Conservation (phyloP, 2,888 invertebrate species). For the Drepana falcataria region DNA sequence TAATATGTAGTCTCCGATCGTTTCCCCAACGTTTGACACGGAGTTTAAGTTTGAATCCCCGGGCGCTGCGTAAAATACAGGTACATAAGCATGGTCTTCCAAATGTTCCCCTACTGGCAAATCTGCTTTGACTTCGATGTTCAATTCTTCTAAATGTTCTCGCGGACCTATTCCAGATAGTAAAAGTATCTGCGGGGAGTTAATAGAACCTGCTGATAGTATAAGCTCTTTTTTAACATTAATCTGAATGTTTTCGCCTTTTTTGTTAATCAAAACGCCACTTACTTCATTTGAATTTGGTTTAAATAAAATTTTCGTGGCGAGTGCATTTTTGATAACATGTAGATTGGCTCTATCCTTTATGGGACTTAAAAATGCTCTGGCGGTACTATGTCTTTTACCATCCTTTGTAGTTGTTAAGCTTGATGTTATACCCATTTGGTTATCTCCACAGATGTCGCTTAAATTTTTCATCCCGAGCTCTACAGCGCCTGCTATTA, state of each 20-base stretch:
- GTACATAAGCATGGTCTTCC: conserved; percentile 70
- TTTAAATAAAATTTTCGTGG: conserved; percentile 73
- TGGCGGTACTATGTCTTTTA: conserved; percentile 68
- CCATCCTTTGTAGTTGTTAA: conserved; percentile 67
- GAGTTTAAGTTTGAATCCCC: conserved; percentile 31
- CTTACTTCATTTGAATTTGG: conserved; percentile 56
- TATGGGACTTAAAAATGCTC: conserved; percentile 66
- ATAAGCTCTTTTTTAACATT: conserved; percentile 69
- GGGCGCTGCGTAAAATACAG: conserved; percentile 46
- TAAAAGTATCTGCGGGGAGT: conserved; percentile 72
- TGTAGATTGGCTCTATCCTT: conserved; percentile 60
- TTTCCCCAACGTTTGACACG: conserved; percentile 35
- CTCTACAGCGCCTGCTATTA: conserved; percentile 59
- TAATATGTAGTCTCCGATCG: conserved; percentile 62
- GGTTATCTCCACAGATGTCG: conserved; percentile 58
- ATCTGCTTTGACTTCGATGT: conserved; percentile 57
- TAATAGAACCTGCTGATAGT: conserved; percentile 68
- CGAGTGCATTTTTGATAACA: conserved; percentile 72
- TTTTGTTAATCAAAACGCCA: conserved; percentile 54
- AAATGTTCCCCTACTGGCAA: conserved; percentile 74
- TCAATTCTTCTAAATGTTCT: conserved; percentile 48
- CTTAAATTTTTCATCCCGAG: conserved; percentile 53
- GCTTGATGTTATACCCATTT: conserved; percentile 66
- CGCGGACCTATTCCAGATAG: conserved; percentile 74
- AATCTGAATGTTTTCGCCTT: conserved; percentile 45